Evolutionary conservation across 2,888 invertebrate genomes (phyloP).

Genomic region (Dione vanillae): DNA sequence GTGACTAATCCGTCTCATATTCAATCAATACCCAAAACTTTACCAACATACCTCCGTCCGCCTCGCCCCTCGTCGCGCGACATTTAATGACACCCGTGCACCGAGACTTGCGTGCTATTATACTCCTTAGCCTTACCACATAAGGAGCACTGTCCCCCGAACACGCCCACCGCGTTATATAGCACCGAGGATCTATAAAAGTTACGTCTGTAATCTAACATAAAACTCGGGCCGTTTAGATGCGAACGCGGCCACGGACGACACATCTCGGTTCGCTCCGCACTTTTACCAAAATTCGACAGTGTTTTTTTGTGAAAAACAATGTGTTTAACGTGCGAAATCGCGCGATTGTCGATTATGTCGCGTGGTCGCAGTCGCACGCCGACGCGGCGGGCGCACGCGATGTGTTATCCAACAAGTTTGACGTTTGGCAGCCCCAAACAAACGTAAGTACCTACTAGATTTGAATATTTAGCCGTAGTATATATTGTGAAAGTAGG

Average conservation of each 20-base stretch:
- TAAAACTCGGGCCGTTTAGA: slow-evolving; percentile 85
- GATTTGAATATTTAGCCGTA: slow-evolving; percentile 55
- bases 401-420: slow-evolving; percentile 61
- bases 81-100: slow-evolving; percentile 85
- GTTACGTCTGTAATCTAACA: slow-evolving; percentile 85
- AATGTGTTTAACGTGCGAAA: slow-evolving; percentile 74
- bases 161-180: slow-evolving; percentile 82
- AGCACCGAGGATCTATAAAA: slow-evolving; percentile 85
- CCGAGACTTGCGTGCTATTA: slow-evolving; percentile 64
- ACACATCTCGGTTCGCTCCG: slow-evolving; percentile 84
- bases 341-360: slow-evolving; percentile 62
- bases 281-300: slow-evolving; percentile 82
- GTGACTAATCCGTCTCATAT: slow-evolving; percentile 83
- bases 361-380: slow-evolving; percentile 66
- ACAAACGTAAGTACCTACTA: slow-evolving; percentile 73
- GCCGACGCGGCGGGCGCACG: slow-evolving; percentile 64
- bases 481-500: background rate
- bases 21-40: slow-evolving; percentile 85
- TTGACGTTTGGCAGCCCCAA: slow-evolving; percentile 67
- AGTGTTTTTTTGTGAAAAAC: slow-evolving; percentile 77
- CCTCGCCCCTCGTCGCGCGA: slow-evolving; percentile 81
- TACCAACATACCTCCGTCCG: slow-evolving; percentile 81
- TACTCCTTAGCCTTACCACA: slow-evolving; percentile 65
- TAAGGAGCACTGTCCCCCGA: slow-evolving; percentile 74
- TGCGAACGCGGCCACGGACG: slow-evolving; percentile 84